These are phyloP conservation scores for Elmis aenea DNA, from an alignment of 2,888 invertebrate species.

Conservation along the genomic window DNA sequence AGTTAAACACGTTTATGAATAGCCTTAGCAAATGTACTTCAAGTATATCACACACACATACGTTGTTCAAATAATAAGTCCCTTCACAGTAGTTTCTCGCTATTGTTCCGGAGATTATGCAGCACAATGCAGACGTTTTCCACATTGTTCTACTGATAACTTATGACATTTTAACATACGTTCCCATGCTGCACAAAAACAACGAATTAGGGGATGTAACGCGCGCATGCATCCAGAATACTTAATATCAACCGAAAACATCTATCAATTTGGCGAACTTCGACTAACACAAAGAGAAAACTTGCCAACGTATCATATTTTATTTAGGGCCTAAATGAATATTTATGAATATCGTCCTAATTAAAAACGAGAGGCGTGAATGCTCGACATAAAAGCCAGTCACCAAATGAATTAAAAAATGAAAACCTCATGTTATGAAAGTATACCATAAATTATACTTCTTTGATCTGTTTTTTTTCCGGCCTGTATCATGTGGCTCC, in stretches of 20 bases:
- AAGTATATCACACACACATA: conserved; percentile 5
- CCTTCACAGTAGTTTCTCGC: conserved; percentile 17
- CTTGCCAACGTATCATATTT: too few relatives aligned
- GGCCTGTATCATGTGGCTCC: conserved; percentile 11
- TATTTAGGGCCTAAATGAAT: too few relatives aligned
- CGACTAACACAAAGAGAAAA: too few relatives aligned
- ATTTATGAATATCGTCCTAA: too few relatives aligned
- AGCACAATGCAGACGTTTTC: conserved; percentile 37
- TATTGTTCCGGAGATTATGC: conserved; percentile 29
- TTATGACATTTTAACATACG: conserved; percentile 38
- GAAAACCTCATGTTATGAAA: conserved; percentile 14
- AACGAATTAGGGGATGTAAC: conserved; percentile 17
- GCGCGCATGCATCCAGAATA: conserved; percentile 21
- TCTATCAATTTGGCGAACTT: too few relatives aligned
- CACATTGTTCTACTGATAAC: conserved; percentile 36
- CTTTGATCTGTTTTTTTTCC: conserved; percentile 18
- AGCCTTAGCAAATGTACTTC: conserved; percentile 4
- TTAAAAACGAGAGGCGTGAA: too few relatives aligned
- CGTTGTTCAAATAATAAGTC: conserved; percentile 19
- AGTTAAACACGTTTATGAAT: too few relatives aligned
- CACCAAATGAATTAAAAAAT: conserved; percentile 15
- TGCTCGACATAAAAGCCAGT: too few relatives aligned
- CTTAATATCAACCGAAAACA: too few relatives aligned
- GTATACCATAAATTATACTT: conserved; percentile 19
- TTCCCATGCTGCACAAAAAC: conserved; percentile 27